Base-by-base conservation (phyloP, 2,888 invertebrate genomes). In the Cryptus viduatorius region DNA sequence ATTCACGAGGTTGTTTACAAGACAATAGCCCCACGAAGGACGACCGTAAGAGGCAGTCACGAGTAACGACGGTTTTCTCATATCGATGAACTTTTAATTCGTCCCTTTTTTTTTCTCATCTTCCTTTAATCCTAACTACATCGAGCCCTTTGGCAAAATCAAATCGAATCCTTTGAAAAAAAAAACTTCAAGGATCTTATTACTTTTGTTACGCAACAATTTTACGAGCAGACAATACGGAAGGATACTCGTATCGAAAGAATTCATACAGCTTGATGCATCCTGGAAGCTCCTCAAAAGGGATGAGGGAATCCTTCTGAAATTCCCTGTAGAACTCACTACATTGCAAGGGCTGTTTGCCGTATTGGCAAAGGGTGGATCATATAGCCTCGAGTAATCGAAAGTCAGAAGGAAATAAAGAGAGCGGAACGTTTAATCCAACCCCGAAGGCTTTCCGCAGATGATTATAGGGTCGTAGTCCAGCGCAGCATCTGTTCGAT, bases 1-100 rank as follows among this genome's bases (percentile, higher is more conserved):
- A 82, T 83, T 87, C 87, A 83, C 76, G 80, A 82, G 81, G 77
- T 80, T 83, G 76, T 80, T 83, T 83, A 76, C 79, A 83, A 79
- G 67, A 77, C 77, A 77, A 77, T 77, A 77, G 68, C 16, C 64
- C n/a, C 10, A 3, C 31, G 14, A 31, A 5, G 37, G 12, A n/a
- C 4, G 19, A 31, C 29, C 10, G 19, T 44, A 29, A 37, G 12
- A 48, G 53, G 7, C 8, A 19, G 19, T 16, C 37, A n/a, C 16
- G 65, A 42, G 0, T 42, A n/a, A n/a, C 42, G n/a, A 29, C 4
- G n/a, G 5, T 7, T 29, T 61, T 7, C 31, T 7, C 31, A 14
- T 37, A 69, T 46, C 68, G n/a, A 29, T 69, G 7, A 7, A 56
- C 3, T 56, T 56, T 24, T 8, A 56, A 56, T 56, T 10, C 12